Evolutionary conservation across 2,888 invertebrate genomes (phyloP).

Genomic region (Neoscelio sp.): DNA sequence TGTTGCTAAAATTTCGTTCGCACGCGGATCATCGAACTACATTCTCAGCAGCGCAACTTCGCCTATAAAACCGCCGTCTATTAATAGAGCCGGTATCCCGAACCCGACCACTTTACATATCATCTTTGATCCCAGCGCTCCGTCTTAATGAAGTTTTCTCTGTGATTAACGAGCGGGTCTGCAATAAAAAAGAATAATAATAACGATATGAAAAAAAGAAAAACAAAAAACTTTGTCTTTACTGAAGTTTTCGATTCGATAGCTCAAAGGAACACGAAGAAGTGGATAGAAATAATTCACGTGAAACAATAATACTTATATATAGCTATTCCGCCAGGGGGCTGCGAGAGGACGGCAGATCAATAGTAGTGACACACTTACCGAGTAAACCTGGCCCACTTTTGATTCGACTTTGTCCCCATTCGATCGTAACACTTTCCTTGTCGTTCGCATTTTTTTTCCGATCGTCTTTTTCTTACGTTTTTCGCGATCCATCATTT

Average conservation of each 20-base stretch:
- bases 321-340: constrained; percentile 28
- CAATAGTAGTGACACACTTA: constrained; percentile 81
- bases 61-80: constrained; percentile 17
- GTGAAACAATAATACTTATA: constrained; percentile 21
- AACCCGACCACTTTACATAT: neutral
- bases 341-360: constrained; percentile 33
- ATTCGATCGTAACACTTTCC: constrained; percentile 54
- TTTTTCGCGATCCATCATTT: too few species aligned
- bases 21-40: constrained; percentile 38
- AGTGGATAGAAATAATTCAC: constrained; percentile 11
- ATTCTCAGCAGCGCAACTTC: neutral
- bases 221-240: too few species aligned
- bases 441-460: constrained; percentile 71
- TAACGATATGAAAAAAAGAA: too few species aligned
- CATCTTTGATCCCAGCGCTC: neutral
- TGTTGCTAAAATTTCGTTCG: constrained; percentile 29
- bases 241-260: too few species aligned
- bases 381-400: constrained; percentile 83
- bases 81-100: constrained; percentile 10
- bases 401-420: constrained; percentile 78
- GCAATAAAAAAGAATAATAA: too few species aligned
- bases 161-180: neutral
- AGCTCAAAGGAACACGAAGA: neutral
- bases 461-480: too few species aligned
- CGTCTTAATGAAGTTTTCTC: constrained; percentile 5